These are phyloP conservation scores for Desmodus rotundus DNA, from an alignment of 2,113 vertebrate genomes.

Conservation along the genomic window DNA sequence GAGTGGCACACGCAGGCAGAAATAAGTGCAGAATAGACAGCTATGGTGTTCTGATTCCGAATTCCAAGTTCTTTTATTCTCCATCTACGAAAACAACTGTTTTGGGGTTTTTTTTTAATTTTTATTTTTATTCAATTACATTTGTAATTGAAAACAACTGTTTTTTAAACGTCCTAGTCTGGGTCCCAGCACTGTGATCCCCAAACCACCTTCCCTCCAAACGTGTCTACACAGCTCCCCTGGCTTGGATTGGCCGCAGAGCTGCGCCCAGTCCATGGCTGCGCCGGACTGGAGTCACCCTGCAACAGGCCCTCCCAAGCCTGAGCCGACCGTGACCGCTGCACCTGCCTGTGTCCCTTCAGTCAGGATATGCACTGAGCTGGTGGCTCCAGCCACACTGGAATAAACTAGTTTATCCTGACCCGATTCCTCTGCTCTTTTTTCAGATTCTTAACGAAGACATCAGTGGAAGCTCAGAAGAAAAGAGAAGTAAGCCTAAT, in stretches of 20 bases:
- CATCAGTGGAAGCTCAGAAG: neutral
- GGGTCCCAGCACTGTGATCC: neutral
- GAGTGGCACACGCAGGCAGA: neutral
- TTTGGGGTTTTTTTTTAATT: too few relatives aligned
- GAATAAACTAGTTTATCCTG: neutral
- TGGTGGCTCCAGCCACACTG: neutral
- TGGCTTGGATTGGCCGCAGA: neutral
- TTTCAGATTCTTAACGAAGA: neutral
- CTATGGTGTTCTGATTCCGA: neutral
- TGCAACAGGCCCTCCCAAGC: neutral
- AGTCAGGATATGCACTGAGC: too few relatives aligned
- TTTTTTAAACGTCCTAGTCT: neutral
- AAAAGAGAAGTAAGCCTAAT: neutral
- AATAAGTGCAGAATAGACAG: neutral
- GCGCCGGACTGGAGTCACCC: neutral
- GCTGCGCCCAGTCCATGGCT: neutral
- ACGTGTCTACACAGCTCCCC: neutral
- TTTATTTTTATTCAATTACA: too few relatives aligned
- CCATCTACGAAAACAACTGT: neutral
- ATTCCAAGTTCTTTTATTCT: neutral
- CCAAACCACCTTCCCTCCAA: neutral
- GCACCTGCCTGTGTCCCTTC: neutral
- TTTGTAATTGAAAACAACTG: neutral
- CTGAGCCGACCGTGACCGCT: accelerated
- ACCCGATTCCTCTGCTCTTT: neutral